Conservation (phyloP, 2,888 invertebrate genomes). For the Drosophila planitibia region DNA sequence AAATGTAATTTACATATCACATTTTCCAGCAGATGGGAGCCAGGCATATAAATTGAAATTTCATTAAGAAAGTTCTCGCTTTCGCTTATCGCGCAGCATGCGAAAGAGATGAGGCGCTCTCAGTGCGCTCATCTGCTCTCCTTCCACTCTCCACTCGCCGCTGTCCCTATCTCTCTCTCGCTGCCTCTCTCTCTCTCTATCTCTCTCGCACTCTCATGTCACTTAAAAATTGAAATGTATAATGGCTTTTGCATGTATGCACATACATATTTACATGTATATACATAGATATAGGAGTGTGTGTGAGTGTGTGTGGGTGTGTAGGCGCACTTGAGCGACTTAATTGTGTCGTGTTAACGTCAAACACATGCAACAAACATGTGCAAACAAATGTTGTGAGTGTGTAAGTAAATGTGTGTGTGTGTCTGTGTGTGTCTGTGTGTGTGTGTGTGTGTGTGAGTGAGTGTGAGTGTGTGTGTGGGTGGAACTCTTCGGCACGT, state of each 20-base stretch:
- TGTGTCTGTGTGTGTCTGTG: neutral
- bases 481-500: constrained; percentile 50
- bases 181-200: neutral
- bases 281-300: neutral
- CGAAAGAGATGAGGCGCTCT: constrained; percentile 13
- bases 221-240: constrained; percentile 75
- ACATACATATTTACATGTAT: constrained; percentile 8
- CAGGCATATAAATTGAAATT: constrained; percentile 74
- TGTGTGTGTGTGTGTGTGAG: constrained; percentile 10
- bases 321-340: constrained; percentile 79
- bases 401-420: neutral
- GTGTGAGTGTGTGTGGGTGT: constrained; percentile 8
- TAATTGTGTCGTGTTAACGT: constrained; percentile 82
- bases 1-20: constrained; percentile 72
- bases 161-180: neutral
- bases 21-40: constrained; percentile 23
- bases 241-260: constrained; percentile 61
- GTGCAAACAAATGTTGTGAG: constrained; percentile 72
- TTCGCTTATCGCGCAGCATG: constrained; percentile 26
- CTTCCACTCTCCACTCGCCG: neutral
- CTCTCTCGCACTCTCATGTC: constrained; percentile 35
- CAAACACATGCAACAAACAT: constrained; percentile 81
- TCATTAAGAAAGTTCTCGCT: constrained; percentile 73
- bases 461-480: constrained; percentile 12
- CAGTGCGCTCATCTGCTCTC: neutral